A percentile compares a stretch with the other conserved stretches of the same genome.
Conservation (phyloP, 2,888 invertebrate species). For the Dorcus hopei region DNA sequence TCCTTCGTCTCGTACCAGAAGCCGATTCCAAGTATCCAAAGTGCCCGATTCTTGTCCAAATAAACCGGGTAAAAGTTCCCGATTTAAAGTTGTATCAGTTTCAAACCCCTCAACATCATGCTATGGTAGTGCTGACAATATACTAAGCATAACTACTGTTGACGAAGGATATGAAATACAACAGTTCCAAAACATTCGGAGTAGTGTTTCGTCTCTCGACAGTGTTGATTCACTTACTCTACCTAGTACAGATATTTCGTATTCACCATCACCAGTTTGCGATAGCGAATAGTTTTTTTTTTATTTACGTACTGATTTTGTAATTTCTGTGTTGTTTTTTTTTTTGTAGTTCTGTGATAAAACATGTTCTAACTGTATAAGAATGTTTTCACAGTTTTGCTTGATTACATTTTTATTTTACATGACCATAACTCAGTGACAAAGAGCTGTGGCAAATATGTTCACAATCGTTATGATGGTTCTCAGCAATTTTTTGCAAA, state of each 20-base stretch:
- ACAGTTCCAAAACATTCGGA: conserved; percentile 24
- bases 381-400: background rate
- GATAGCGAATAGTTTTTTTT: conserved; percentile 7
- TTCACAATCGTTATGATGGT: background rate
- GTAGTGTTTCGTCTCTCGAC: conserved; percentile 27
- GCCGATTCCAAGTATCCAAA: conserved; percentile 24
- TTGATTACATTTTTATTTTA: background rate
- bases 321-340: background rate
- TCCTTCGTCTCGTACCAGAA: conserved; percentile 9
- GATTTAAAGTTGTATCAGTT: conserved; percentile 21
- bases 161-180: conserved; percentile 6
- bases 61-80: conserved; percentile 6
- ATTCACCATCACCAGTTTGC: conserved; percentile 4
- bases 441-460: background rate
- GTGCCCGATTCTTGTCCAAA: conserved; percentile 20
- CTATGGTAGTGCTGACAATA: background rate
- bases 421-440: no score
- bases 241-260: conserved; percentile 1
- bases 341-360: conserved; percentile 13
- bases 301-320: background rate
- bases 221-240: conserved; percentile 23
- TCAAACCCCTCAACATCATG: background rate
- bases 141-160: conserved; percentile 4
- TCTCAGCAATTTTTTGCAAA: no score
- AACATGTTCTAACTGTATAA: background rate